Conservation (phyloP, 2,797 vertebrate species). For the Aulostomus chinensis region DNA sequence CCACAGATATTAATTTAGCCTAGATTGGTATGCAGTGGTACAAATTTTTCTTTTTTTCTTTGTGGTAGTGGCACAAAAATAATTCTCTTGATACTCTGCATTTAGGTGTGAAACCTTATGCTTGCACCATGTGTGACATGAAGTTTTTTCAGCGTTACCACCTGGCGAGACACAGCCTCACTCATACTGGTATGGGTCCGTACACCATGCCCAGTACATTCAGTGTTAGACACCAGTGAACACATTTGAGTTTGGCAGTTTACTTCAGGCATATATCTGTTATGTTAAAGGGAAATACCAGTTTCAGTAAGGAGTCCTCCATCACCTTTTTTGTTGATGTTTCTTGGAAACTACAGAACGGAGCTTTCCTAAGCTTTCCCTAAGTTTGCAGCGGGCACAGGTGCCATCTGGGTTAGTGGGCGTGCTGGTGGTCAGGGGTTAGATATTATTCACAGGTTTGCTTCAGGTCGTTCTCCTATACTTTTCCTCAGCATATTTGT, state of each 20-base stretch:
- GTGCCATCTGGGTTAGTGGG: no score
- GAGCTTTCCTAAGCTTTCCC: no score
- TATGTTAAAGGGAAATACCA: not conserved
- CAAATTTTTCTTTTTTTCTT: conserved; percentile 19
- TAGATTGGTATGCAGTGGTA: conserved; percentile 21
- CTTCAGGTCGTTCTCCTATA: no score
- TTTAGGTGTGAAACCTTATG: conserved; percentile 85
- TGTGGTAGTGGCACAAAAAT: conserved; percentile 57
- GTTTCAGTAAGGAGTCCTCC: no score
- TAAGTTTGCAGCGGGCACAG: no score
- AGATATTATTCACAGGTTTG: no score
- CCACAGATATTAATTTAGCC: conserved; percentile 69
- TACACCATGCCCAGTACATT: conserved; percentile 72
- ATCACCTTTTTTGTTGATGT: no score
- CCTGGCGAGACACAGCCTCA: conserved; percentile 85
- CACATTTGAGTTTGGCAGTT: conserved; percentile 30
- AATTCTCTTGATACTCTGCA: conserved; percentile 77
- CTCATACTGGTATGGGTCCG: conserved; percentile 81
- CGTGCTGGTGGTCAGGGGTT: no score
- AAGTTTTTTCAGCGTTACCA: conserved; percentile 86
- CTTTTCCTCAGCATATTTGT: no score
- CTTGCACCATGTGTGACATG: conserved; percentile 85
- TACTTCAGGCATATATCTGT: conserved; percentile 26
- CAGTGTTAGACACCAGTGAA: conserved; percentile 41
- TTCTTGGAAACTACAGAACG: not conserved